Evolutionary conservation across 2,888 invertebrate species (phyloP).

Genomic region (Cenopis cana): DNA sequence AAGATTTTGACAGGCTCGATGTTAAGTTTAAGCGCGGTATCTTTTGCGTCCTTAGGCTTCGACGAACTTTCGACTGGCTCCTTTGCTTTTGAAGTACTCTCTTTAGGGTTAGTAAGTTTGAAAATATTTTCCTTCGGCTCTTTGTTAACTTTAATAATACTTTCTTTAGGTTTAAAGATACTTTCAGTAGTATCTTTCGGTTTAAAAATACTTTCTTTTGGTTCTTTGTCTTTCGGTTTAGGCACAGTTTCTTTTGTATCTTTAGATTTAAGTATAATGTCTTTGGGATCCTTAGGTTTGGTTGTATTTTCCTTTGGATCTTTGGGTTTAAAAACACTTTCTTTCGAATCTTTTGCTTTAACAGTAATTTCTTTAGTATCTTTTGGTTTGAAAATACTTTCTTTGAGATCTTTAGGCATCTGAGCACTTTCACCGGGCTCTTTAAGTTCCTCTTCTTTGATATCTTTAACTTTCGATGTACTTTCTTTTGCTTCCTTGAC

Average conservation of each 20-base stretch:
- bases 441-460: constrained; percentile 24
- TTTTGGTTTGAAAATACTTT: constrained; percentile 28
- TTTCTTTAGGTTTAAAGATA: constrained; percentile 30
- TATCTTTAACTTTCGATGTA: constrained; percentile 32
- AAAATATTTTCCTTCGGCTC: constrained; percentile 35
- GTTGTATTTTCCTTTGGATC: constrained; percentile 27
- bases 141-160: constrained; percentile 22
- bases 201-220: constrained; percentile 34
- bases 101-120: constrained; percentile 42
- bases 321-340: constrained; percentile 8
- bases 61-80: constrained; percentile 52
- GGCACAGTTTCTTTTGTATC: constrained; percentile 22
- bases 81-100: constrained; percentile 36
- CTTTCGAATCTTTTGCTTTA: constrained; percentile 31
- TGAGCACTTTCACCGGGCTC: constrained; percentile 9
- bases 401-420: constrained; percentile 22
- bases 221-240: constrained; percentile 36
- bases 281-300: constrained; percentile 12
- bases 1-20: constrained; percentile 57
- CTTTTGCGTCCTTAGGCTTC: constrained; percentile 48
- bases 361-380: constrained; percentile 30
- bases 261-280: constrained; percentile 15
- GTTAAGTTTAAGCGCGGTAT: constrained; percentile 51
- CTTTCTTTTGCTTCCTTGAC: constrained; percentile 36
- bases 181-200: constrained; percentile 28